phyloP scores from a whole-genome alignment of 2,797 vertebrate genomes.

The Parauchenoglanis punctatus region DNA sequence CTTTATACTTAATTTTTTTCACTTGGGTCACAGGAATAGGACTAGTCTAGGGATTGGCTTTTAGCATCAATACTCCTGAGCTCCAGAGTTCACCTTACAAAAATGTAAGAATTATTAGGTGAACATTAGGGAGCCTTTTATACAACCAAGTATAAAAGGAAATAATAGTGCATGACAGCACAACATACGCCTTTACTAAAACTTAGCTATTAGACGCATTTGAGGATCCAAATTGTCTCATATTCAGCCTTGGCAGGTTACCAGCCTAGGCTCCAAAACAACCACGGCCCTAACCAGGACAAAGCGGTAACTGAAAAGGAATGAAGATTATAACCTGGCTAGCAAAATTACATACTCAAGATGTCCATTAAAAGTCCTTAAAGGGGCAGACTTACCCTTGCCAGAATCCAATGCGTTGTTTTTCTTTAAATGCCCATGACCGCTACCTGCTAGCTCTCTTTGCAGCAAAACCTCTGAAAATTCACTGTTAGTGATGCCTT shows the following conservation, averaged over 20 bases:
- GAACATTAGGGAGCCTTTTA: constrained; percentile 76
- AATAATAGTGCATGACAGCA: constrained; percentile 28
- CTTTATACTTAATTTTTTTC: not conserved
- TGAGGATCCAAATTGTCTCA: not conserved
- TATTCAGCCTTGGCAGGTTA: no score
- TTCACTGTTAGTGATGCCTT: no score
- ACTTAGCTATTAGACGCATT: no score
- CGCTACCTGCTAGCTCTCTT: no score
- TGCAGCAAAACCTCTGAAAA: no score
- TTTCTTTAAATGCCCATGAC: no score
- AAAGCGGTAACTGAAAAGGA: not conserved
- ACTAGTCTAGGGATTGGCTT: not conserved
- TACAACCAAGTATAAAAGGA: constrained; percentile 67
- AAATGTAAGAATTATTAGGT: constrained; percentile 58
- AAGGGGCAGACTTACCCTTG: no score
- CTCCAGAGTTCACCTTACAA: not conserved
- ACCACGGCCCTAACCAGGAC: not conserved
- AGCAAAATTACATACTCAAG: not conserved
- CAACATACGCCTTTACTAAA: not conserved
- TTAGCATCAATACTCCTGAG: not conserved
- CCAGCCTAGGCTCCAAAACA: not conserved
- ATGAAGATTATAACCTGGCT: not conserved
- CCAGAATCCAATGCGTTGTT: no score
- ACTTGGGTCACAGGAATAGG: no score
- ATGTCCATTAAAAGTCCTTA: not conserved